Percentiles rank a stretch among this genome's conserved stretches.
These are phyloP conservation scores for Varecia variegata DNA, from an alignment of 2,797 vertebrate species.

Conservation along the genomic window DNA sequence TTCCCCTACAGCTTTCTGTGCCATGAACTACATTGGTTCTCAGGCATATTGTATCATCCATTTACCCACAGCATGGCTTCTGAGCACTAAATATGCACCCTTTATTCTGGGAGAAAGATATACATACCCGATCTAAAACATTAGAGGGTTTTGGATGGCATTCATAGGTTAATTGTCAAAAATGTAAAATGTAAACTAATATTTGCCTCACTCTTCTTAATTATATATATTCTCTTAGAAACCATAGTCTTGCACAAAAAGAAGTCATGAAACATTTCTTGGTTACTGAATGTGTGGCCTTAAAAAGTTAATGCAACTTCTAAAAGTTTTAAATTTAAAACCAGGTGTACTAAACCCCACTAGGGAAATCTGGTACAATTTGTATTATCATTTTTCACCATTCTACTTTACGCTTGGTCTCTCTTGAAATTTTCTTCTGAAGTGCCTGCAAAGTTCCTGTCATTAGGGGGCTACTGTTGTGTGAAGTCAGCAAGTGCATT, in stretches of 20 bases:
- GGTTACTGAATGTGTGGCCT: neutral
- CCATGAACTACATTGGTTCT: neutral
- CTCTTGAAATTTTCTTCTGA: constrained; percentile 41
- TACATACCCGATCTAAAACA: neutral
- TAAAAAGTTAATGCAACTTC: constrained; percentile 30
- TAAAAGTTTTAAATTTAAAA: constrained; percentile 41
- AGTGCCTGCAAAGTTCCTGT: neutral
- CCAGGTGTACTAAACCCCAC: neutral
- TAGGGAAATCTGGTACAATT: constrained; percentile 26
- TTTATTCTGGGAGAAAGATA: neutral
- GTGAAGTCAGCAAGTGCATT: constrained; percentile 41
- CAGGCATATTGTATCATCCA: neutral
- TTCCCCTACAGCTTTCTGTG: neutral
- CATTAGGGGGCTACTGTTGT: neutral
- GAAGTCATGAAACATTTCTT: neutral
- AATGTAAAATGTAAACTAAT: neutral
- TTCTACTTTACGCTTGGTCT: neutral
- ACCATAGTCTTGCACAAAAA: neutral
- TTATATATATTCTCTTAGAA: neutral
- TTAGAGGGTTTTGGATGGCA: neutral
- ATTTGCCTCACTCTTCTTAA: neutral
- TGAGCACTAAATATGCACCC: neutral
- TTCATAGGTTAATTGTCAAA: neutral
- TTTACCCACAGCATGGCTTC: neutral
- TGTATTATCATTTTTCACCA: constrained; percentile 46